phyloP scores from a whole-genome alignment of 2,113 vertebrate genomes.

The Apeltes quadracus region DNA sequence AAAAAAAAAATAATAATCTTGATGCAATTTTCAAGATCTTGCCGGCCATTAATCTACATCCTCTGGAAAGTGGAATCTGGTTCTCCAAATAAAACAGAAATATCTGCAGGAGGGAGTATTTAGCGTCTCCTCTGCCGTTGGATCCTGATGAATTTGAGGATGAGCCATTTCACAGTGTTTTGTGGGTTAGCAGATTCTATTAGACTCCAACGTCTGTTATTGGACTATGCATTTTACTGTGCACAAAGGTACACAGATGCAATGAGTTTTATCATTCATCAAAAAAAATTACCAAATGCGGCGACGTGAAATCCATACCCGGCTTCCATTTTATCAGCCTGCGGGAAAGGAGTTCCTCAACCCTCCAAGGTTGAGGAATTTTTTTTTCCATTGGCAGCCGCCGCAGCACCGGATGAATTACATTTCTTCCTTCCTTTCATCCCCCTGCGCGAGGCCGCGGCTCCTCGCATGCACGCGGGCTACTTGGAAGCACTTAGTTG shows the following conservation, averaged over 20 bases:
- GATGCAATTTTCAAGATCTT: background rate
- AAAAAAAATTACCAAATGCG: no score
- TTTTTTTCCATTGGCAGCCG: no score
- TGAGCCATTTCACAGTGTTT: constrained; percentile 24
- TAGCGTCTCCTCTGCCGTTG: constrained; percentile 26
- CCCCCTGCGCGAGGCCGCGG: constrained; percentile 28
- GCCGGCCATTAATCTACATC: constrained; percentile 34
- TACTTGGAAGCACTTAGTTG: constrained; percentile 22
- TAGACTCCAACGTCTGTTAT: constrained; percentile 26
- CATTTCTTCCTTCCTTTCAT: constrained; percentile 44
- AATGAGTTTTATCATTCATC: no score
- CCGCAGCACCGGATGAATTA: no score
- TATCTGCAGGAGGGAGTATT: constrained; percentile 15
- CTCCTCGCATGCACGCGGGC: constrained; percentile 26
- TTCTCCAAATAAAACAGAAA: constrained; percentile 16
- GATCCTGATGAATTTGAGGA: constrained; percentile 28
- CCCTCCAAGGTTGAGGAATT: no score
- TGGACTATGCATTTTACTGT: constrained; percentile 19
- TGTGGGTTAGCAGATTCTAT: constrained; percentile 23
- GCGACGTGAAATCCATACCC: constrained; percentile 26
- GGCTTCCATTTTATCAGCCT: constrained; percentile 28
- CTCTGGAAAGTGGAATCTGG: constrained; percentile 5
- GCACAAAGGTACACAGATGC: constrained; percentile 10
- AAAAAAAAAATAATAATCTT: constrained; percentile 15
- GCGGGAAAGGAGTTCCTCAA: no score